These are phyloP conservation scores for Chaetodon auriga DNA, from an alignment of 2,113 vertebrate genomes.

Conservation along the genomic window DNA sequence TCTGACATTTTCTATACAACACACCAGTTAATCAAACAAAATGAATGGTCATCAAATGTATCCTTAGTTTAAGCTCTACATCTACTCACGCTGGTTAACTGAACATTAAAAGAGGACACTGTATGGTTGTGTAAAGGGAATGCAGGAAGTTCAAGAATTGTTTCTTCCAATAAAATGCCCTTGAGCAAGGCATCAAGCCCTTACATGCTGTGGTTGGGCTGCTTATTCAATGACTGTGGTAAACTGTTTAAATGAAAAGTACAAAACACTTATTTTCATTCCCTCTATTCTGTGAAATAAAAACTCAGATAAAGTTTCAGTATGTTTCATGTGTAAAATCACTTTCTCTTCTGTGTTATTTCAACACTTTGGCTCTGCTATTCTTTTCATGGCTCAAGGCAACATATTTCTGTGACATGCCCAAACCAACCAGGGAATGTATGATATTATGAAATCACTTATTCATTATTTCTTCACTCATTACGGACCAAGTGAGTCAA, in stretches of 20 bases:
- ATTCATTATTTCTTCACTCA: slow-evolving; percentile 59
- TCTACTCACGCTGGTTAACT: not conserved
- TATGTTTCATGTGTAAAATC: slow-evolving; percentile 6
- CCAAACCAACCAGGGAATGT: slow-evolving; percentile 79
- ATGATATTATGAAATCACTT: slow-evolving; percentile 62
- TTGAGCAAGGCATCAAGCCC: slow-evolving; percentile 37
- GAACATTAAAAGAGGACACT: not conserved
- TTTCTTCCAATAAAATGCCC: not conserved
- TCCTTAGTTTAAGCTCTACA: not conserved
- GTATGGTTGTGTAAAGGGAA: not conserved
- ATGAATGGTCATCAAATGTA: not conserved
- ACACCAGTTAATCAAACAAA: not conserved
- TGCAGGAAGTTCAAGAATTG: not conserved
- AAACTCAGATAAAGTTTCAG: not conserved
- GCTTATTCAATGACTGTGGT: not conserved
- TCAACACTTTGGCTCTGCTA: slow-evolving; percentile 16
- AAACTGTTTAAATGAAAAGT: not conserved
- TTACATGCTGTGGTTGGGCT: slow-evolving; percentile 38
- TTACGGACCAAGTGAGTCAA: slow-evolving; percentile 42
- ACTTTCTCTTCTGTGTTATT: slow-evolving; percentile 14
- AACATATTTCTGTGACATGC: slow-evolving; percentile 72
- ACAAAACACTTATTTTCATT: not conserved
- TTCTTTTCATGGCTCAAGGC: slow-evolving; percentile 58
- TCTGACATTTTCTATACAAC: not conserved
- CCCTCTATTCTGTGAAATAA: not conserved